These are phyloP conservation scores for Aphis gossypii DNA, from an alignment of 1,140 invertebrate species.

Conservation along the genomic window DNA sequence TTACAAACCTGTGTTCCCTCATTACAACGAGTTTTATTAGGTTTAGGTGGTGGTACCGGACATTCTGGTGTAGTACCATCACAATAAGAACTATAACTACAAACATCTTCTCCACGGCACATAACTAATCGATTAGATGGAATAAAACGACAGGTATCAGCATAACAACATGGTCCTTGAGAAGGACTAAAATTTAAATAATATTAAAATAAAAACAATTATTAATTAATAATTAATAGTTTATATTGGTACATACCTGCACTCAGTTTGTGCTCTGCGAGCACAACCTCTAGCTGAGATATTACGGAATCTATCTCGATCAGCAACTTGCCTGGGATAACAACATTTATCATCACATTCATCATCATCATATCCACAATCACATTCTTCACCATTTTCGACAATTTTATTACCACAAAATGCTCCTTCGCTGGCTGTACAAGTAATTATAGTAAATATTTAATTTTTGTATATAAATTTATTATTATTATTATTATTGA, in stretches of 20 bases:
- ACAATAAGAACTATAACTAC: slow-evolving; percentile 84
- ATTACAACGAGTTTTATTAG: slow-evolving; percentile 85
- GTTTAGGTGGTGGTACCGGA: slow-evolving; percentile 78
- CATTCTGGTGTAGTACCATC: slow-evolving; percentile 86
- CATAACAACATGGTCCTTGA: slow-evolving; percentile 93
- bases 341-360: slow-evolving; percentile 96
- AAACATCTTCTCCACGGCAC: slow-evolving; percentile 88
- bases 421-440: slow-evolving; percentile 81
- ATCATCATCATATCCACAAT: slow-evolving; percentile 94
- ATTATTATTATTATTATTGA: too few species aligned
- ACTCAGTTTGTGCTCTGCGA: slow-evolving; percentile 79
- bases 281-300: slow-evolving; percentile 73
- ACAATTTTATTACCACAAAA: slow-evolving; percentile 99
- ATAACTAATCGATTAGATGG: slow-evolving; percentile 69
- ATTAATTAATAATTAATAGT: background rate
- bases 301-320: slow-evolving; percentile 74
- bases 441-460: background rate
- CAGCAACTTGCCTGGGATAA: slow-evolving; percentile 82
- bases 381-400: slow-evolving; percentile 96
- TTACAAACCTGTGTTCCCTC: slow-evolving; percentile 74
- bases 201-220: background rate
- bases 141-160: slow-evolving; percentile 83
- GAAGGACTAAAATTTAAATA: slow-evolving; percentile 77
- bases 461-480: background rate
- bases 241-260: slow-evolving; percentile 70